A percentile compares a stretch with the other conserved stretches of the same genome.
phyloP scores from a whole-genome alignment of 2,797 vertebrate species.

The Dendrocincla fuliginosa region DNA sequence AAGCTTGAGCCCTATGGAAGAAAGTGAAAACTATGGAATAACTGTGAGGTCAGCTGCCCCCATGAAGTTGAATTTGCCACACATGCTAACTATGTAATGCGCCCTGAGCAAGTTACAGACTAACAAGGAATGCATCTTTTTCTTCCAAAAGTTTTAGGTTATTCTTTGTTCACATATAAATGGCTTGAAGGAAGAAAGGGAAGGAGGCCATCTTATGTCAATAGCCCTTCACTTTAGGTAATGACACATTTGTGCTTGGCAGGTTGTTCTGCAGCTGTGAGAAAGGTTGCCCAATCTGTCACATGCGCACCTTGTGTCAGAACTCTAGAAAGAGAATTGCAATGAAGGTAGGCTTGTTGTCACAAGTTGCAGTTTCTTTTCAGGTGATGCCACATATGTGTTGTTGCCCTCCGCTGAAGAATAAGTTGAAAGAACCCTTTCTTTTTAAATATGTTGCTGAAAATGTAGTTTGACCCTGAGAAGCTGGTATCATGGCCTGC shows the following conservation, averaged over 20 bases:
- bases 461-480: not conserved
- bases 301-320: not conserved
- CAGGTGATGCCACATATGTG: not conserved
- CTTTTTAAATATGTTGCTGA: not conserved
- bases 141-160: not conserved
- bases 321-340: not conserved
- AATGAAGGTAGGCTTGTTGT: not conserved
- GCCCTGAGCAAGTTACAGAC: not conserved
- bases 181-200: not conserved
- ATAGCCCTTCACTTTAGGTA: not conserved
- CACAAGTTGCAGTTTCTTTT: not conserved
- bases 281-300: not conserved
- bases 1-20: not conserved
- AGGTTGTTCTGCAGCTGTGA: not conserved
- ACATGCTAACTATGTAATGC: not conserved
- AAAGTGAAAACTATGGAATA: not conserved
- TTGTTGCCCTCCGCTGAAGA: not conserved
- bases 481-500: not conserved
- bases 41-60: accelerated
- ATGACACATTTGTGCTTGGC: not conserved
- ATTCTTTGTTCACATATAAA: not conserved
- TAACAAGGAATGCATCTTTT: not conserved
- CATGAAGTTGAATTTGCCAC: not conserved
- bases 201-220: not conserved
- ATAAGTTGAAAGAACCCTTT: not conserved